These are phyloP conservation scores for Grammomys surdaster DNA, from an alignment of 2,113 vertebrate genomes.

Conservation along the genomic window DNA sequence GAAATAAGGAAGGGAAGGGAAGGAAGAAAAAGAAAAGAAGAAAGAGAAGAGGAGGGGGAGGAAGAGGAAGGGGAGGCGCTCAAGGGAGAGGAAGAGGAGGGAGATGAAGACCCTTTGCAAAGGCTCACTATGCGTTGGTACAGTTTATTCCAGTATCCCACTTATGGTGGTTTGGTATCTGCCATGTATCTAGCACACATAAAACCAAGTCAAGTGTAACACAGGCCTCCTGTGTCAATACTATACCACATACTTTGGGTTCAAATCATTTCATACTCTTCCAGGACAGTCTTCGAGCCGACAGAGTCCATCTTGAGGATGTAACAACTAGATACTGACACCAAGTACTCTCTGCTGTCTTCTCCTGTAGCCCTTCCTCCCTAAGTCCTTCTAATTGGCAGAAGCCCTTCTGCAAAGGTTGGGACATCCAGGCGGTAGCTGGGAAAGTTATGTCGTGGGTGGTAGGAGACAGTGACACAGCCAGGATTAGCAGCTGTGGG, in stretches of 20 bases:
- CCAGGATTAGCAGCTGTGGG: neutral
- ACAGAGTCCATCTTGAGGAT: too few relatives aligned
- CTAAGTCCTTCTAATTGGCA: accelerated
- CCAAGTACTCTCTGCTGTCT: neutral
- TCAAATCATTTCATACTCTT: neutral
- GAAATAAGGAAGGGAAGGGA: too few relatives aligned
- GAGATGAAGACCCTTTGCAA: neutral
- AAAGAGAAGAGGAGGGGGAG: accelerated
- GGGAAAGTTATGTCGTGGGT: neutral
- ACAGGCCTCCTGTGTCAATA: accelerated
- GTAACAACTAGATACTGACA: neutral
- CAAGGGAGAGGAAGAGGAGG: too few relatives aligned
- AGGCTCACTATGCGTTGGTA: accelerated
- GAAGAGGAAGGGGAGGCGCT: too few relatives aligned
- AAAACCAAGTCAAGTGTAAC: accelerated
- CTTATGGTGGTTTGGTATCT: accelerated
- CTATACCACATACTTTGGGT: accelerated
- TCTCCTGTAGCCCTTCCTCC: accelerated
- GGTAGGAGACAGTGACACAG: neutral
- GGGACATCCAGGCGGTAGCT: accelerated
- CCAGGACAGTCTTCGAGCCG: accelerated
- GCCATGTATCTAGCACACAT: accelerated
- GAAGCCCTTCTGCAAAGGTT: neutral
- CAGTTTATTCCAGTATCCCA: accelerated
- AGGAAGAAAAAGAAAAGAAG: too few relatives aligned